A percentile compares a stretch with the other conserved stretches of the same genome.
These are phyloP conservation scores for Crotalus helleri DNA, from an alignment of 2,113 vertebrate genomes.

Conservation along the genomic window DNA sequence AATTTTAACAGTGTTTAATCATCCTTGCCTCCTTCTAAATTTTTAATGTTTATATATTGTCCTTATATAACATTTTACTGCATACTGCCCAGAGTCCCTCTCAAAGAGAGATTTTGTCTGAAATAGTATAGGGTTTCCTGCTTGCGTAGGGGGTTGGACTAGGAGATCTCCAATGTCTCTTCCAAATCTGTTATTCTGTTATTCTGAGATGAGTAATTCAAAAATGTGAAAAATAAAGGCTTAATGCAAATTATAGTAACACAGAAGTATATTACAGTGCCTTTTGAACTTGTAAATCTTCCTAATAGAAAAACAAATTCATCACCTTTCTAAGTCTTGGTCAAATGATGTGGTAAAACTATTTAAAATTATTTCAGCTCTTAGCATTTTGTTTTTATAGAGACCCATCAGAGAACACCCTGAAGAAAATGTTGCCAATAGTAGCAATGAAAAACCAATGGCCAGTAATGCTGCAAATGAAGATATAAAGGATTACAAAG, in stretches of 20 bases:
- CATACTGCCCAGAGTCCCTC: too few species aligned
- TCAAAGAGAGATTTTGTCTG: too few species aligned
- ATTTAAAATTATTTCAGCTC: conserved; percentile 33
- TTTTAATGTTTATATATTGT: too few species aligned
- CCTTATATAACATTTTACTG: too few species aligned
- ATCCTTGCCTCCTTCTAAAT: too few species aligned
- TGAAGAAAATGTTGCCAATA: background rate
- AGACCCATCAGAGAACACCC: conserved; percentile 30
- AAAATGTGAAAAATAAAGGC: background rate
- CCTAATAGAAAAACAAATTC: background rate
- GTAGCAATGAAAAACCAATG: rapidly evolving
- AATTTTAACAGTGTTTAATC: too few species aligned
- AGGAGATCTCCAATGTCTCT: background rate
- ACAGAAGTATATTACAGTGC: background rate
- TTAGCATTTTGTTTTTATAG: conserved; percentile 62
- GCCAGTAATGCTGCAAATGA: background rate
- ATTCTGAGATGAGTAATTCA: too few species aligned
- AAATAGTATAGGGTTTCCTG: too few species aligned
- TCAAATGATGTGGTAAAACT: conserved; percentile 3
- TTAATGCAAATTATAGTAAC: background rate
- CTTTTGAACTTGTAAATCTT: background rate
- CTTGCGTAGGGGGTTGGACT: too few species aligned
- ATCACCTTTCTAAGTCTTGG: rapidly evolving
- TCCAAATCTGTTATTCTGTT: background rate
- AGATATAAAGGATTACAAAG: background rate